Conservation (phyloP, 2,797 vertebrate genomes). For the Heteromormyrus szaboi region DNA sequence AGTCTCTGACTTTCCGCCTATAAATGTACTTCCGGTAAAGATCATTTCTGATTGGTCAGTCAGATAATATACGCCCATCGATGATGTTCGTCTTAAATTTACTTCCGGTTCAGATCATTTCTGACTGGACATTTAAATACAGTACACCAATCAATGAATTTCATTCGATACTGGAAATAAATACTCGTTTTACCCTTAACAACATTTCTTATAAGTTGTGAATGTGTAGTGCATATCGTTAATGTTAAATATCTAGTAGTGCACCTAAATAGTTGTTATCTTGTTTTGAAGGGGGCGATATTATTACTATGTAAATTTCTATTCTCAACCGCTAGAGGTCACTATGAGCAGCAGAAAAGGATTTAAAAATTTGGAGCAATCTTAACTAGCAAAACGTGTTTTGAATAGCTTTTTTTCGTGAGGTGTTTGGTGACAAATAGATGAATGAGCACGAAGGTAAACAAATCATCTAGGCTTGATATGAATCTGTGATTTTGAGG, state of each 20-base stretch:
- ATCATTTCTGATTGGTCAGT: slow-evolving; percentile 33
- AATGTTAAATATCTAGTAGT: background rate
- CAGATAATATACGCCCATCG: background rate
- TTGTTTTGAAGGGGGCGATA: background rate
- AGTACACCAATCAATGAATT: background rate
- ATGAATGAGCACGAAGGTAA: background rate
- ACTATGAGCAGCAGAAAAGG: slow-evolving; percentile 52
- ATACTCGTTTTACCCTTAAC: background rate
- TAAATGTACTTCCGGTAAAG: slow-evolving; percentile 29
- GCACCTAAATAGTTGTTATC: background rate
- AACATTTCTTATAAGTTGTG: background rate
- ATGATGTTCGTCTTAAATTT: background rate
- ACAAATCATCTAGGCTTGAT: background rate
- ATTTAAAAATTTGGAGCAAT: background rate
- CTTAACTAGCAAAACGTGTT: background rate
- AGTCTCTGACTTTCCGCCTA: background rate
- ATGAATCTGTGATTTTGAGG: background rate
- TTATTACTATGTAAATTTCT: background rate
- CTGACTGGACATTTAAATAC: slow-evolving; percentile 29
- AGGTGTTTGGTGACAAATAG: background rate
- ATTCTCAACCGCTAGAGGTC: slow-evolving; percentile 65
- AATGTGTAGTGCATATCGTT: background rate
- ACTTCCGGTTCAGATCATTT: slow-evolving; percentile 30
- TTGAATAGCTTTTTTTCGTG: background rate
- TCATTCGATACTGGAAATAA: background rate